Percentiles rank a stretch among this genome's conserved stretches.
Conservation (phyloP, 2,113 vertebrate genomes). For the Bothrops jararaca region DNA sequence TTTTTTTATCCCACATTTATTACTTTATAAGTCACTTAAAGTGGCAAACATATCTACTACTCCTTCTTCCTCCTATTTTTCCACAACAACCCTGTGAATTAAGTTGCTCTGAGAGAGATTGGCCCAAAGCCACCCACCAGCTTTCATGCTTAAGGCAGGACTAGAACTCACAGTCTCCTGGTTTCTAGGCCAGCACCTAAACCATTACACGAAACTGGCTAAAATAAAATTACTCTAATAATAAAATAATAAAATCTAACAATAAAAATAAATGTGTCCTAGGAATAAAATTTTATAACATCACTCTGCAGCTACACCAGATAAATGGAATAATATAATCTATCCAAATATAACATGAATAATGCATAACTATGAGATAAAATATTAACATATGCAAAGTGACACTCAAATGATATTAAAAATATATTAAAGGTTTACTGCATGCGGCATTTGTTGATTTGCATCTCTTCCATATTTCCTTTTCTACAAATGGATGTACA, state of each 20-base stretch:
- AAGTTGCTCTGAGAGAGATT: too few relatives aligned
- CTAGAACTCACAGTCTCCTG: too few relatives aligned
- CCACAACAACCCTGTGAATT: too few relatives aligned
- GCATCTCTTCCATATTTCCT: neutral
- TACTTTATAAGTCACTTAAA: too few relatives aligned
- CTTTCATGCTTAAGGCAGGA: too few relatives aligned
- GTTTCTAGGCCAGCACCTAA: too few relatives aligned
- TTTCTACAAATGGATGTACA: neutral
- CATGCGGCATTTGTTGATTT: neutral
- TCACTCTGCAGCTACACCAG: neutral
- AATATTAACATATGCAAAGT: neutral
- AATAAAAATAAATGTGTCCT: too few relatives aligned
- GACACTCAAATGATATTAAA: neutral
- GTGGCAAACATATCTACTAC: too few relatives aligned
- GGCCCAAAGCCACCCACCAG: too few relatives aligned
- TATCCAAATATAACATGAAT: neutral
- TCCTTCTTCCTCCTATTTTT: too few relatives aligned
- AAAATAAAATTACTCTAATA: neutral
- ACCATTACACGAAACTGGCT: too few relatives aligned
- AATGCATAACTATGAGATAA: neutral
- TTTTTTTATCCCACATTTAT: too few relatives aligned
- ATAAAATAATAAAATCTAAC: neutral
- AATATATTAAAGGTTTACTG: neutral
- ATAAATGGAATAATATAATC: neutral
- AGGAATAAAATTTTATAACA: neutral